A percentile compares a stretch with the other conserved stretches of the same genome.
Conservation (phyloP, 1,140 invertebrate species). For the Octopus sinensis region DNA sequence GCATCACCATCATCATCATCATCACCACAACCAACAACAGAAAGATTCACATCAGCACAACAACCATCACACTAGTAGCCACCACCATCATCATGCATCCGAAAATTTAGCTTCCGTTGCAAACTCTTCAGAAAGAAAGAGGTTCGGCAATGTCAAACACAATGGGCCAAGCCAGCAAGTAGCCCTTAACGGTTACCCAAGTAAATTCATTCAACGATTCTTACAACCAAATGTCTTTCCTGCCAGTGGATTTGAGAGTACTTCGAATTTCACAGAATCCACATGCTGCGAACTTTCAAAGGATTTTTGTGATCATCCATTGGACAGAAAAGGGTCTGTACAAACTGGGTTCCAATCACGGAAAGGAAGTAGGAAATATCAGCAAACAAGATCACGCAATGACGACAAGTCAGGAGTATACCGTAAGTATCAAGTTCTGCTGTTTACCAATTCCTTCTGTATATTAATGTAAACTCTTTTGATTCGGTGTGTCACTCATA, state of each 20-base stretch:
- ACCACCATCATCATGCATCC: neutral
- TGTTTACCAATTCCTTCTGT: too few species aligned
- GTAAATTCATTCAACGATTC: slow-evolving; percentile 11
- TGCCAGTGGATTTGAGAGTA: neutral
- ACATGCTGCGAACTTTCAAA: neutral
- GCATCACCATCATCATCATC: neutral
- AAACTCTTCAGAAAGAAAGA: neutral
- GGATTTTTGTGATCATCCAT: neutral
- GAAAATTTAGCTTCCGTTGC: neutral
- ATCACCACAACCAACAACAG: neutral
- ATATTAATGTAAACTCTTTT: too few species aligned
- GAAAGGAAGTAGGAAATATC: slow-evolving; percentile 2
- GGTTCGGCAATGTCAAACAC: neutral
- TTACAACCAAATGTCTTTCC: neutral
- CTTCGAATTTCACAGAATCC: neutral
- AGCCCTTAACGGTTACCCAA: slow-evolving; percentile 9
- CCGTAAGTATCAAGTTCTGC: neutral
- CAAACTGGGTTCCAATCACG: neutral
- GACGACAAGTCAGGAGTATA: slow-evolving; percentile 9
- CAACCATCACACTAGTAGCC: neutral
- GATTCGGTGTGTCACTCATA: too few species aligned
- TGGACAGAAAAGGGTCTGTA: neutral
- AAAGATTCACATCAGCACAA: neutral
- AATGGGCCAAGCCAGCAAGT: neutral
- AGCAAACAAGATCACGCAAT: neutral